phyloP scores from a whole-genome alignment of 2,797 vertebrate genomes.

The Mormyrus hasselquistii region DNA sequence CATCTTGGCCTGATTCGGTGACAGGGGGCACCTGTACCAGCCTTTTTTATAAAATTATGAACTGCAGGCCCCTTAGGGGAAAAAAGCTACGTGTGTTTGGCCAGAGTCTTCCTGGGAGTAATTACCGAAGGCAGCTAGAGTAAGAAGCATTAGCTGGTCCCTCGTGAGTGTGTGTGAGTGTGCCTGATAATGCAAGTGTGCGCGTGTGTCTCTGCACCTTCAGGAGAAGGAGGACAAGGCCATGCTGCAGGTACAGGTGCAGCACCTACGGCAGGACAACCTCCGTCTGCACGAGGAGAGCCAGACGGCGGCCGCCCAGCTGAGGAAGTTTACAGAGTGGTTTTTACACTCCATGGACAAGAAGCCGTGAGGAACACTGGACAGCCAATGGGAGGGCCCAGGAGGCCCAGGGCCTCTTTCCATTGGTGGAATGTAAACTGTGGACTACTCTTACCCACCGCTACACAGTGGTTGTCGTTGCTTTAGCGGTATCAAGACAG shows the following conservation, averaged over 20 bases:
- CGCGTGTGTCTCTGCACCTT: not conserved
- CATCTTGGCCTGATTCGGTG: slow-evolving; percentile 7
- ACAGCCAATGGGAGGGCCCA: not conserved
- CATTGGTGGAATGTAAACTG: slow-evolving; percentile 31
- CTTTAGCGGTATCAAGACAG: slow-evolving; percentile 46
- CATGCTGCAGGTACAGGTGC: slow-evolving; percentile 73
- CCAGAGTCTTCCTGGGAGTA: not conserved
- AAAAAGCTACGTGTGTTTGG: not conserved
- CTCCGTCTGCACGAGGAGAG: slow-evolving; percentile 77
- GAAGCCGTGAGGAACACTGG: slow-evolving; percentile 49
- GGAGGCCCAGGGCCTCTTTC: slow-evolving; percentile 36
- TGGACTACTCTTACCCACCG: not conserved
- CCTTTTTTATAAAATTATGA: not conserved
- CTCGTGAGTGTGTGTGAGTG: not conserved
- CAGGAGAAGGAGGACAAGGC: slow-evolving; percentile 83
- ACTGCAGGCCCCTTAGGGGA: not conserved
- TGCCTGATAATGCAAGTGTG: not conserved
- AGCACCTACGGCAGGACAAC: slow-evolving; percentile 74
- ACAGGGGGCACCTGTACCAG: not conserved
- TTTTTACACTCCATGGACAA: slow-evolving; percentile 76
- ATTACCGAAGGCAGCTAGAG: not conserved
- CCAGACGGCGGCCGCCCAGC: slow-evolving; percentile 71
- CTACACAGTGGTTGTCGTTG: not conserved
- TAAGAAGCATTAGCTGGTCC: not conserved
- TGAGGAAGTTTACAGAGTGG: slow-evolving; percentile 76